A percentile compares a stretch with the other conserved stretches of the same genome.
phyloP scores from a whole-genome alignment of 2,113 vertebrate genomes.

The Chlorodrepanis virens region DNA sequence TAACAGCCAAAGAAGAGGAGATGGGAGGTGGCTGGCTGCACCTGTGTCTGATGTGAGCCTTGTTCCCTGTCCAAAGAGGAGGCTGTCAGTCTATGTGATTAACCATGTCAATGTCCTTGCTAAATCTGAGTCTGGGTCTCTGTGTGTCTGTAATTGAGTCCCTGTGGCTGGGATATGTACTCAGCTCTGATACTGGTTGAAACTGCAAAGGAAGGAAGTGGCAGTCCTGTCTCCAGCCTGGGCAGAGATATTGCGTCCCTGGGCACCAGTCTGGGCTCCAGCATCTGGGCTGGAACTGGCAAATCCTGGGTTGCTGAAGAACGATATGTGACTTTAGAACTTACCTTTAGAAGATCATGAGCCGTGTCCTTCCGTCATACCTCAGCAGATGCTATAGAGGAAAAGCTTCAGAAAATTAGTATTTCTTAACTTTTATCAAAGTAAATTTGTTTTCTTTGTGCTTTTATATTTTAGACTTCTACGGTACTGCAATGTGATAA shows the following conservation, averaged over 20 bases:
- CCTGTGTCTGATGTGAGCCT: background rate
- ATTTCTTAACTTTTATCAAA: background rate
- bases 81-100: background rate
- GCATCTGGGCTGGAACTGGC: background rate
- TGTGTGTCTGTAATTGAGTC: fast-evolving
- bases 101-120: no score
- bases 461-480: background rate
- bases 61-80: fast-evolving
- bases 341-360: background rate
- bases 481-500: background rate
- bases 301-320: background rate
- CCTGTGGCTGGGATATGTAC: no score
- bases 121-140: no score
- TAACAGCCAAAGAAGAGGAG: background rate
- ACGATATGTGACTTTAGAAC: background rate
- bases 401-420: background rate
- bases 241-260: background rate
- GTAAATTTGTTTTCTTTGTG: background rate
- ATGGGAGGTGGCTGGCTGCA: background rate
- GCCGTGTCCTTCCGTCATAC: fast-evolving
- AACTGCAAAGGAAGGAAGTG: background rate
- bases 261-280: background rate
- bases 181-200: background rate
- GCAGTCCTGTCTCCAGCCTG: background rate
- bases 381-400: background rate